Evolutionary conservation across 2,888 invertebrate genomes (phyloP), one percentile per base, ranked within the genome.

Genomic region (Erebia palarica): DNA sequence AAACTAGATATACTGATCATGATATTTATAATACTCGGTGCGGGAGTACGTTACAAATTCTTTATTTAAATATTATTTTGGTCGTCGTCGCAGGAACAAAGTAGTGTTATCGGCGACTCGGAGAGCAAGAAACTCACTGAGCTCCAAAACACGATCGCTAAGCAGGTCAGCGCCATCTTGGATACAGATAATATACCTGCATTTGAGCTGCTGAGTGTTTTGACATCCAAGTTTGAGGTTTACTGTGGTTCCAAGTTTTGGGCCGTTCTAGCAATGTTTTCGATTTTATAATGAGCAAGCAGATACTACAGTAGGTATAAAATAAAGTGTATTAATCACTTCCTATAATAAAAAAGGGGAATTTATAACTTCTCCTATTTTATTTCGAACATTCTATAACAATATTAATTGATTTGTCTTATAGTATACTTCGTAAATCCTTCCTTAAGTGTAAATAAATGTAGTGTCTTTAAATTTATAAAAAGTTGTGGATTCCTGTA

Each of bases 81-180:
- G 84, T 84, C 86, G 84, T 82, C 80, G 86, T 80, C 84, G 79
- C 91, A 92, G 92, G 92, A 92, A 77, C 85, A 83, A 84, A 87
- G 83, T 91, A 91, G 83, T 87, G 85, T 89, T 78, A 91, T 89
- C 88, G 91, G 90, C 81, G 91, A 91, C 78, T 81, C 87, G 83
- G 92, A 92, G 80, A 81, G 84, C 84, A 87, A 87, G 84, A 94
- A 94, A 94, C 94, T 97, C 83, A 95, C 95, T 85, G 97, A 97
- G 90, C 95, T 97, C 81, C 97, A 97, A 94, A 95, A 95, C 86
- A 96, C 97, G 81, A 94, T 97, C 89, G 97, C 97, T 88, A 97
- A 97, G 89, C 97, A 97, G 96, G 97, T 97, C 78, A 81, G 81
- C 78, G 68, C 60, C 73, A 72, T 67, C 53, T 70, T 70, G 70